phyloP scores from a whole-genome alignment of 2,797 vertebrate species.

The Sarcoramphus papa region DNA sequence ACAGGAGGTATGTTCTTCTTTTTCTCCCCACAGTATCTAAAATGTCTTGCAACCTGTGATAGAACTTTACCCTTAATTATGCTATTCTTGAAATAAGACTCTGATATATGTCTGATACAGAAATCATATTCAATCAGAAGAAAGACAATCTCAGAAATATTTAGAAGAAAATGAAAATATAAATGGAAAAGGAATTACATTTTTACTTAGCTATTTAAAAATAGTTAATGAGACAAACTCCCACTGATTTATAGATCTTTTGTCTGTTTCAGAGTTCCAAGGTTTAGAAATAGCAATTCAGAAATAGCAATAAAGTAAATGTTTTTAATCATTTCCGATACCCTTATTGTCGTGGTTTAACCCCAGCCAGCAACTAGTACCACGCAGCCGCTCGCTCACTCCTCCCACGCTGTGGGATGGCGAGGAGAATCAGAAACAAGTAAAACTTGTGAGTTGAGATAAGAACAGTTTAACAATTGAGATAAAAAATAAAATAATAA shows the following conservation, averaged over 20 bases:
- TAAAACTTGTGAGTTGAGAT: too few species aligned
- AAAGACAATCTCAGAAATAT: neutral
- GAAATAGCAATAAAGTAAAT: neutral
- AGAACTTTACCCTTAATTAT: neutral
- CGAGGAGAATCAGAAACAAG: too few species aligned
- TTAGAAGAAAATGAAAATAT: neutral
- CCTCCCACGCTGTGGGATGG: too few species aligned
- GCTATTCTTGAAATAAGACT: neutral
- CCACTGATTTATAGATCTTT: neutral
- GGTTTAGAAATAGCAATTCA: neutral
- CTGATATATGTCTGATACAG: neutral
- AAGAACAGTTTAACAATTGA: too few species aligned
- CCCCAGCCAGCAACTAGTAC: too few species aligned
- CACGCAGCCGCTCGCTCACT: too few species aligned
- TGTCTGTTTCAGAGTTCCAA: neutral
- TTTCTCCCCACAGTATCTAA: neutral
- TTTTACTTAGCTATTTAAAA: neutral
- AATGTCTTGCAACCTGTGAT: neutral
- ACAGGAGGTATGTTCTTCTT: neutral
- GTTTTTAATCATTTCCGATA: neutral
- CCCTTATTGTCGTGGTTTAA: neutral
- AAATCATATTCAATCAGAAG: neutral
- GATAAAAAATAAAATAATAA: too few species aligned
- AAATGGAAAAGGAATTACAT: neutral
- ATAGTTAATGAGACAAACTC: neutral